Conservation (phyloP, 2,888 invertebrate genomes). For the Rhabditoides inermis region DNA sequence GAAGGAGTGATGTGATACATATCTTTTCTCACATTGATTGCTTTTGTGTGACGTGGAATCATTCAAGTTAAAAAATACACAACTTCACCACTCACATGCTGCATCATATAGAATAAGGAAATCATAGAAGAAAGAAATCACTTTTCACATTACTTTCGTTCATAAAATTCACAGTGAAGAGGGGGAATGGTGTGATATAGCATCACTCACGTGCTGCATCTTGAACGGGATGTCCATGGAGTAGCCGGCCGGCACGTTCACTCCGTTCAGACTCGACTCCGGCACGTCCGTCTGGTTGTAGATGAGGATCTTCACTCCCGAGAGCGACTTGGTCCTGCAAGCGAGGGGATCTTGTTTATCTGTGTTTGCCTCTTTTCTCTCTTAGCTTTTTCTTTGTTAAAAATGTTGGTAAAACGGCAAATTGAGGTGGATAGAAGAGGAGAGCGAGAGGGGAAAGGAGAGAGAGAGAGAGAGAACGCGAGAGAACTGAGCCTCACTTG, state of each 20-base stretch:
- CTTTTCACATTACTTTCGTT: no score
- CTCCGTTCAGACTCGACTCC: slow-evolving; percentile 41
- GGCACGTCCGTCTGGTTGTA: slow-evolving; percentile 50
- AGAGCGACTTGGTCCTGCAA: background rate
- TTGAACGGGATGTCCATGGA: slow-evolving; percentile 51
- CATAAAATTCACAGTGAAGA: no score
- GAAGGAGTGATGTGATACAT: no score
- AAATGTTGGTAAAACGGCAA: background rate
- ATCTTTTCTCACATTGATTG: no score
- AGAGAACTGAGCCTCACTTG: no score
- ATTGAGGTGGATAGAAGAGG: no score
- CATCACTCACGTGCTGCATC: slow-evolving; percentile 41
- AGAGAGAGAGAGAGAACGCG: no score
- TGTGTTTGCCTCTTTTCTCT: background rate
- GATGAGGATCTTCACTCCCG: slow-evolving; percentile 39
- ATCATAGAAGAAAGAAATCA: no score
- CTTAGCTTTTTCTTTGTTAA: background rate
- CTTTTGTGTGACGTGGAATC: no score
- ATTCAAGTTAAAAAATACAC: no score
- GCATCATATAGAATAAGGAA: no score
- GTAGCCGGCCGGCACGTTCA: slow-evolving; percentile 49
- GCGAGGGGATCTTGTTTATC: background rate
- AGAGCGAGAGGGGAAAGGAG: background rate
- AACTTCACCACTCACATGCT: no score
- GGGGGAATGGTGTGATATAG: background rate